Evolutionary conservation across 2,888 invertebrate species (phyloP).

Genomic region (Chorisops tibialis): DNA sequence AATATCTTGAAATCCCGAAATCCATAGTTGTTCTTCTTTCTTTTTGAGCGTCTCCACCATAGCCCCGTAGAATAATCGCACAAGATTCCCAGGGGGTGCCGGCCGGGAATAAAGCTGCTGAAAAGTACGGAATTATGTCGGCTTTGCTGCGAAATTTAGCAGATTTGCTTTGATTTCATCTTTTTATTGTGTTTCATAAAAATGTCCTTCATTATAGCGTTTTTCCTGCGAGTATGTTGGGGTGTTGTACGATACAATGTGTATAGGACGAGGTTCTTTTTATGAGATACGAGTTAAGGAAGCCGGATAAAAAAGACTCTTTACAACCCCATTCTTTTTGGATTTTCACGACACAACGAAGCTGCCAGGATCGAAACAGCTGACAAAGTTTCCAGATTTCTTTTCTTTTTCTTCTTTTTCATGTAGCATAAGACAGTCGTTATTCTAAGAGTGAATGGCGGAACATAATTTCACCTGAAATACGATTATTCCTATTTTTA

Average conservation of each 20-base stretch:
- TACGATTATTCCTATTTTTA: no score
- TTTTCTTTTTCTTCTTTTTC: no score
- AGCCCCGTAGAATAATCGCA: background rate
- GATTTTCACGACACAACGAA: no score
- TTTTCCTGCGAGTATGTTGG: background rate
- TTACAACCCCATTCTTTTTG: background rate
- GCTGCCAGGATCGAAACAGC: no score
- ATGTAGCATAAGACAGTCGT: no score
- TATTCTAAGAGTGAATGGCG: no score
- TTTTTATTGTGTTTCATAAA: conserved; percentile 28
- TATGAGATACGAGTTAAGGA: background rate
- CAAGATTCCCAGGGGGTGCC: background rate
- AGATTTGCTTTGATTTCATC: conserved; percentile 33
- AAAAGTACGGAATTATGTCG: conserved; percentile 27
- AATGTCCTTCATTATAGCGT: conserved; percentile 23
- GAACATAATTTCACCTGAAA: no score
- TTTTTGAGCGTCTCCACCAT: background rate
- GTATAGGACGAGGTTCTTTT: conserved; percentile 5
- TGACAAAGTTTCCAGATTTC: no score
- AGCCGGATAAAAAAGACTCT: conserved; percentile 8
- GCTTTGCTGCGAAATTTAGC: conserved; percentile 30
- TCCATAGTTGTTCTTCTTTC: background rate
- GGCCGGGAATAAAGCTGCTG: conserved; percentile 21
- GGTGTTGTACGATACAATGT: background rate
- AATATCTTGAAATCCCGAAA: background rate